Evolutionary conservation across 2,797 vertebrate genomes (phyloP).

Genomic region (Octomys mimax): DNA sequence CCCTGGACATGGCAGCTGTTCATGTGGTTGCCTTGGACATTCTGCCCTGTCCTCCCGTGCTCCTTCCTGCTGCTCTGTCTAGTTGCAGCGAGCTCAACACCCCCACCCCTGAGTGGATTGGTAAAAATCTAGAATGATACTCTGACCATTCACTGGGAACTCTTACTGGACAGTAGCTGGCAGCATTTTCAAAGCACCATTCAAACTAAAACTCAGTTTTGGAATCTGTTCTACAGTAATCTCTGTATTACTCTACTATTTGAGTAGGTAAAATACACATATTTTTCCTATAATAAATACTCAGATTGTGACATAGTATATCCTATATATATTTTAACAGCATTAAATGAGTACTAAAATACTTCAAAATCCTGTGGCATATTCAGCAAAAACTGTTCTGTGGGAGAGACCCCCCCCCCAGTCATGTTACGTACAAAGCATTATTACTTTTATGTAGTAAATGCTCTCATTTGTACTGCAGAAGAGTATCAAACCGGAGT

Average conservation of each 20-base stretch:
- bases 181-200: neutral
- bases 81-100: neutral
- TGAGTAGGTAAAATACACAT: neutral
- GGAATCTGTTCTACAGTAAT: neutral
- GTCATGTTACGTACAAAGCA: neutral
- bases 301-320: neutral
- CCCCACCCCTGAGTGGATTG: neutral
- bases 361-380: neutral
- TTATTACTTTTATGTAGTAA: neutral
- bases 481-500: neutral
- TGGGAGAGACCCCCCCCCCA: neutral
- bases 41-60: neutral
- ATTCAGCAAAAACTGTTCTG: neutral
- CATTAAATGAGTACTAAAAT: constrained; percentile 12
- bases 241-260: neutral
- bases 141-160: neutral
- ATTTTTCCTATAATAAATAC: constrained; percentile 30
- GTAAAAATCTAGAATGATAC: neutral
- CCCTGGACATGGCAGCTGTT: constrained; percentile 20
- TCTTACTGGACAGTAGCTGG: neutral
- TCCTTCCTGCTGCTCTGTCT: neutral
- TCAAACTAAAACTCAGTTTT: neutral
- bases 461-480: neutral
- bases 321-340: neutral
- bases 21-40: neutral